Base-by-base conservation (phyloP, 2,113 vertebrate species). In the Chlorodrepanis virens region DNA sequence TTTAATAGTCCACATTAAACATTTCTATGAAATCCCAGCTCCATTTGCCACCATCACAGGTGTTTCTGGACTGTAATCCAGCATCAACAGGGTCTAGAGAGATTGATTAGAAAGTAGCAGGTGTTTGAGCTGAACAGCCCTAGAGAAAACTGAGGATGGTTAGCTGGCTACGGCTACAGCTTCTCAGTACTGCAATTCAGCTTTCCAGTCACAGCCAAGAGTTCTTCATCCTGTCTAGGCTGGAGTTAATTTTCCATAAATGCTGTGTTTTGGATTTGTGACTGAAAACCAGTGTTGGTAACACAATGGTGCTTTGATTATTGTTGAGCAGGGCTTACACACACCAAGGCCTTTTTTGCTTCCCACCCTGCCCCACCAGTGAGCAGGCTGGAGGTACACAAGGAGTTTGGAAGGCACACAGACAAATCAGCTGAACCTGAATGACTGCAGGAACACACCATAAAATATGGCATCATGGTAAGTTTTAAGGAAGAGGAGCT, bases 391-490 rank as follows among this genome's bases (percentile, higher is more conserved):
- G 40, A 61, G 14, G 20, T 18, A 54, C 63, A 54, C 35, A 20
- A 61, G 40, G 40, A 63, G 14, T 7, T 49, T 61, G 56, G 40
- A 61, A 33, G 63, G 35, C 8, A 54, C 17, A 9, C 14, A 68
- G 45, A 28, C 45, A 61, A 29, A 59, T 49, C 35, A 42, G n/a
- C 29, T 40, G 70, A 69, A 18, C 17, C 4, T 0, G 0, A 25
- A 24, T 0, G 0, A 47, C 13, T 0, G 0, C 28, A 54, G 39
- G 8, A 6, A 40, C 47, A 69, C 6, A 4, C 6, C 25, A 42
- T 9, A 49, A 5, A 14, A 56, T 10, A 42, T 1, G 35, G 47
- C 18, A 19, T 28, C 56, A 33, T 33, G 14, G 8, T 63, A 35
- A 53, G 5, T 35, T 79, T 65, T 19, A 35, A 65, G 47, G 45